These are phyloP conservation scores for Callionymus lyra DNA, from an alignment of 2,113 vertebrate species.

Conservation along the genomic window DNA sequence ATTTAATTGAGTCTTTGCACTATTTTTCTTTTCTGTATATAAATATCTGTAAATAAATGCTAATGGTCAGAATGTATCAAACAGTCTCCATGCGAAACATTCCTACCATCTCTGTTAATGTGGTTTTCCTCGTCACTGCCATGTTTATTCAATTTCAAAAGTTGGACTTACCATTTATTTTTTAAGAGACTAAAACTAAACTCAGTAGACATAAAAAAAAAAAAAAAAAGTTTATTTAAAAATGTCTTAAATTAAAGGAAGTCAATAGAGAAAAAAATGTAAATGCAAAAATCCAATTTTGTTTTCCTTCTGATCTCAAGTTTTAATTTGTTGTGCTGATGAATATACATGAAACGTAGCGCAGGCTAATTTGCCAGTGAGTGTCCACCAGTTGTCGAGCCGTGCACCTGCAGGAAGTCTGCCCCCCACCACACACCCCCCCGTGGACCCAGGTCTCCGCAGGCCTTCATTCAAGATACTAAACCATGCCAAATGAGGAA, in stretches of 20 bases:
- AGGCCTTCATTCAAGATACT: slow-evolving; percentile 44
- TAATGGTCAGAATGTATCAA: too few species aligned
- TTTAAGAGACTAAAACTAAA: slow-evolving; percentile 1
- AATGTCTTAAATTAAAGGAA: slow-evolving; percentile 1
- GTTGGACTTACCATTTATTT: too few species aligned
- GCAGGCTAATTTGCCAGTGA: slow-evolving; percentile 30
- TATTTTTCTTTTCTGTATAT: too few species aligned
- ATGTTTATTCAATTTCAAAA: too few species aligned
- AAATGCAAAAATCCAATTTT: too few species aligned
- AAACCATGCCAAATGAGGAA: slow-evolving; percentile 57
- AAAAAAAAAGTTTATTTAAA: too few species aligned
- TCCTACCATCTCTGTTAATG: too few species aligned
- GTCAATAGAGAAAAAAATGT: background rate
- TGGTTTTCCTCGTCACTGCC: too few species aligned
- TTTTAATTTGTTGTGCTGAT: slow-evolving; percentile 20
- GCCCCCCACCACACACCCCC: slow-evolving; percentile 10
- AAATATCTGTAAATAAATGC: too few species aligned
- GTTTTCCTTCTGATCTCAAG: slow-evolving; percentile 1
- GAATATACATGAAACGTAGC: slow-evolving; percentile 47
- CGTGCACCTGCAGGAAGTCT: slow-evolving; percentile 40
- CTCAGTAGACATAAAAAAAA: background rate
- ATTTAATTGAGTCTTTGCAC: too few species aligned
- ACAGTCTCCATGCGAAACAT: too few species aligned
- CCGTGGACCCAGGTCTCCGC: slow-evolving; percentile 31
- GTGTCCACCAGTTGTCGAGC: slow-evolving; percentile 29